phyloP scores from a whole-genome alignment of 2,797 vertebrate species.

The Lithobates sylvaticus region DNA sequence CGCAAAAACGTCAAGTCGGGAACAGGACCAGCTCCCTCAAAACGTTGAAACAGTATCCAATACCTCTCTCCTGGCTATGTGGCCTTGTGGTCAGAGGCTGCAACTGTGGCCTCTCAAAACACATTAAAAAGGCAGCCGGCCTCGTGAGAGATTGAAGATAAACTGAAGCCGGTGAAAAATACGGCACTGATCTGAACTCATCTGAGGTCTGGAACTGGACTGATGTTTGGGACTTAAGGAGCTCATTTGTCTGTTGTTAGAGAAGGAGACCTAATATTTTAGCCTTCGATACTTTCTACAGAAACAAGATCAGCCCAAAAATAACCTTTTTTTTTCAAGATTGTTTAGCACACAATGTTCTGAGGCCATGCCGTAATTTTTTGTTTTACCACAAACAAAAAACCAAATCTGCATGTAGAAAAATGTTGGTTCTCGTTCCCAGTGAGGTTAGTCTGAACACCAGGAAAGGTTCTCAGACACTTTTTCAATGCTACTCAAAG shows the following conservation, averaged over 20 bases:
- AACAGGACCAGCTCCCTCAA: conserved; percentile 58
- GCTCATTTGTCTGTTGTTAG: conserved; percentile 20
- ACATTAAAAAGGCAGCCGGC: conserved; percentile 57
- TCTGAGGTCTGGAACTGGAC: conserved; percentile 24
- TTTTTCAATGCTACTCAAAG: too few relatives aligned
- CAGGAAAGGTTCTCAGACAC: too few relatives aligned
- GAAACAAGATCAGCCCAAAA: background rate
- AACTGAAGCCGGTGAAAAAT: conserved; percentile 38
- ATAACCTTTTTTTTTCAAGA: conserved; percentile 53
- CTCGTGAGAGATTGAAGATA: conserved; percentile 16
- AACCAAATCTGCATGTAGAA: conserved; percentile 62
- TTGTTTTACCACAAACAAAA: conserved; percentile 64
- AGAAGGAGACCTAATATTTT: conserved; percentile 48
- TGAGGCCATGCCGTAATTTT: conserved; percentile 64
- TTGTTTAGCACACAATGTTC: conserved; percentile 64
- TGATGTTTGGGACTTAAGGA: conserved; percentile 49
- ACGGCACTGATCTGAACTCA: conserved; percentile 33
- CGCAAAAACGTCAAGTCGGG: conserved; percentile 15
- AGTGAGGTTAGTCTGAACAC: too few relatives aligned
- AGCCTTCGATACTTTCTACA: conserved; percentile 52
- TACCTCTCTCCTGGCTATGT: conserved; percentile 63
- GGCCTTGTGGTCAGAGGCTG: conserved; percentile 60
- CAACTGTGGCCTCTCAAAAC: conserved; percentile 64
- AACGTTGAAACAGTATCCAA: conserved; percentile 62
- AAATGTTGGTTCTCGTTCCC: too few relatives aligned